These are phyloP conservation scores for Sebastolobus altivelis DNA, from an alignment of 2,797 vertebrate species.

Conservation along the genomic window DNA sequence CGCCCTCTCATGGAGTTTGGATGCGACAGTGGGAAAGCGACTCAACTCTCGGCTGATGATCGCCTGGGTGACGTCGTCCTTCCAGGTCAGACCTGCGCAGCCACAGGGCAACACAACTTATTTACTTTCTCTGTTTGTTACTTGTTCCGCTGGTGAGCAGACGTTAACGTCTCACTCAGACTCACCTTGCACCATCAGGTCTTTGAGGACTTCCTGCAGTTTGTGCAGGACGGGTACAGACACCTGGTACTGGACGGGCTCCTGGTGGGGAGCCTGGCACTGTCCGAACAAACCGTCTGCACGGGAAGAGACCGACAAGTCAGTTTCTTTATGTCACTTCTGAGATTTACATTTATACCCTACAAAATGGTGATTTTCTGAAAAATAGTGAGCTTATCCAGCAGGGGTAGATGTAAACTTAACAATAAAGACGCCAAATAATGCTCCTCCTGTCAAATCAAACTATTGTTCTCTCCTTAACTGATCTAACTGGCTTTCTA, in stretches of 20 bases:
- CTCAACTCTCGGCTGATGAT: constrained; percentile 92
- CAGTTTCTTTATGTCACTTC: not conserved
- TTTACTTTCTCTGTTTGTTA: not conserved
- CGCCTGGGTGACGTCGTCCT: constrained; percentile 92
- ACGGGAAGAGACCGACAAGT: not conserved
- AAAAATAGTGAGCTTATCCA: not conserved
- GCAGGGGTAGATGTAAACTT: not conserved
- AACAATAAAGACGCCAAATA: not conserved
- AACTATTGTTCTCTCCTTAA: too few relatives aligned
- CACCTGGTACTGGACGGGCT: constrained; percentile 89
- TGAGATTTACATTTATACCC: too few relatives aligned
- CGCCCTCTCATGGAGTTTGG: constrained; percentile 8
- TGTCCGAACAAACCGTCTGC: constrained; percentile 95
- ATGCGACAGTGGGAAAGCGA: constrained; percentile 84
- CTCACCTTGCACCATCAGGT: constrained; percentile 94
- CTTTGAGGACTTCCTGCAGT: constrained; percentile 91
- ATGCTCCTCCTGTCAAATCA: too few relatives aligned
- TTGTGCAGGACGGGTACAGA: constrained; percentile 90
- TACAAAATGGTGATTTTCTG: too few relatives aligned
- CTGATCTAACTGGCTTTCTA: too few relatives aligned
- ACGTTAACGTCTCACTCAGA: not conserved
- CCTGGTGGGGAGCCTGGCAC: constrained; percentile 86
- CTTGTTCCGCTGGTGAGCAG: not conserved
- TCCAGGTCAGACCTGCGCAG: constrained; percentile 92
- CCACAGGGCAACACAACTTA: not conserved